Base-by-base conservation (phyloP, 2,797 vertebrate species). In the Mus minutoides region DNA sequence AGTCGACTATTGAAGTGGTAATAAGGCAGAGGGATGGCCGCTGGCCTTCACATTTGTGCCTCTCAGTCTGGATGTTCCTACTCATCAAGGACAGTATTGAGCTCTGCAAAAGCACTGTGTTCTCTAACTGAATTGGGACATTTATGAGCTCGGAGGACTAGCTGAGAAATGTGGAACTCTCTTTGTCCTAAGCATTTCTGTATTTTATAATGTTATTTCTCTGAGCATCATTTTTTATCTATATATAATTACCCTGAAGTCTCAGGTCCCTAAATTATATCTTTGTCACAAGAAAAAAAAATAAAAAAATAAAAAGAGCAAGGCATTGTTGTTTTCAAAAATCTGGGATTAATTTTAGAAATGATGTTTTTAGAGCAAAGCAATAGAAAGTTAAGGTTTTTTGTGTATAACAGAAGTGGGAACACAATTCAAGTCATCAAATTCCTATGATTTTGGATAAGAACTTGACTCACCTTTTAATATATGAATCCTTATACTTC, bases 1-100 rank as follows among this genome's bases (percentile, higher is more conserved):
- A 90, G 95, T 43, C 2, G 80, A 77, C 79, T 52, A 92, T 78
- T 97, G 97, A 97, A 97, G 97, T 97, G 93, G 64, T 97, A 97
- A 97, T 94, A 94, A 97, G 77, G 93, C 49, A 29, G 58, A 89
- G 87, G 88, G 92, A 75, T 92, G 86, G 96, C 97, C 88, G 5
- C 91, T 82, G 97, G 95, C 92, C 89, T 87, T 60, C 3, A 2
- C 71, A 58, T 95, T 87, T 95, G 94, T 84, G 76, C 73, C 64
- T 85, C 87, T 94, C 80, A 73, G 62, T 86, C 78, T 85, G 14
- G 83, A 92, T 52, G 29, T 49, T 85, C 87, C 43, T 73, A 3
- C 93, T n/a, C 80, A 88, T 91, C 94, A 90, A 95, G 94, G 92
- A 94, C 54, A 3, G 71, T 73, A 83, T 75, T 92, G 83, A 54